Conservation (phyloP, 2,888 invertebrate genomes). For the Drosophila anomalipes region DNA sequence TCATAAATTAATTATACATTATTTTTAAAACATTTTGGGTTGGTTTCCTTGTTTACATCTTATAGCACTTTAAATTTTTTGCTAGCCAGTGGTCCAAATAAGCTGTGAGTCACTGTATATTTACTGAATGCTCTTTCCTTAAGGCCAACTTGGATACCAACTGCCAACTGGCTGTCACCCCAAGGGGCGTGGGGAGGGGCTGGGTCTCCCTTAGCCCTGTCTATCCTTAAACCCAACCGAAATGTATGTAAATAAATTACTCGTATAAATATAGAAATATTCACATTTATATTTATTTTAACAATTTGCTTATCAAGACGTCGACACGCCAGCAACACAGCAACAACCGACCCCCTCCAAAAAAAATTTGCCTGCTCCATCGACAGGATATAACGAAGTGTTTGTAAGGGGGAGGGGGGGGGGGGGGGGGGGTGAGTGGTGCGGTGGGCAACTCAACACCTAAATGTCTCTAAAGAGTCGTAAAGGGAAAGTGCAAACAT, state of each 20-base stretch:
- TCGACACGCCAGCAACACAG: slow-evolving; percentile 54
- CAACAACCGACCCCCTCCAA: slow-evolving; percentile 4
- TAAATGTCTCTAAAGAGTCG: slow-evolving; percentile 73
- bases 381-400: neutral
- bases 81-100: too few species aligned
- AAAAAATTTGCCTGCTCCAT: slow-evolving; percentile 5
- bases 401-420: neutral
- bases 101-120: neutral
- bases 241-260: slow-evolving; percentile 45
- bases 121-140: neutral
- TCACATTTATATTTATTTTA: slow-evolving; percentile 34
- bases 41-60: too few species aligned
- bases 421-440: neutral
- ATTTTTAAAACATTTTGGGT: too few species aligned
- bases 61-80: too few species aligned
- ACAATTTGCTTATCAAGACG: slow-evolving; percentile 67
- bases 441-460: slow-evolving; percentile 44
- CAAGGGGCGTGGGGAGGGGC: too few species aligned
- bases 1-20: too few species aligned
- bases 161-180: too few species aligned
- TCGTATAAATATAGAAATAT: slow-evolving; percentile 50
- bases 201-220: neutral
- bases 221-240: neutral
- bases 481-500: slow-evolving; percentile 82
- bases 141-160: slow-evolving; percentile 28